phyloP scores from a whole-genome alignment of 2,113 vertebrate genomes.

The Phasianus colchicus region DNA sequence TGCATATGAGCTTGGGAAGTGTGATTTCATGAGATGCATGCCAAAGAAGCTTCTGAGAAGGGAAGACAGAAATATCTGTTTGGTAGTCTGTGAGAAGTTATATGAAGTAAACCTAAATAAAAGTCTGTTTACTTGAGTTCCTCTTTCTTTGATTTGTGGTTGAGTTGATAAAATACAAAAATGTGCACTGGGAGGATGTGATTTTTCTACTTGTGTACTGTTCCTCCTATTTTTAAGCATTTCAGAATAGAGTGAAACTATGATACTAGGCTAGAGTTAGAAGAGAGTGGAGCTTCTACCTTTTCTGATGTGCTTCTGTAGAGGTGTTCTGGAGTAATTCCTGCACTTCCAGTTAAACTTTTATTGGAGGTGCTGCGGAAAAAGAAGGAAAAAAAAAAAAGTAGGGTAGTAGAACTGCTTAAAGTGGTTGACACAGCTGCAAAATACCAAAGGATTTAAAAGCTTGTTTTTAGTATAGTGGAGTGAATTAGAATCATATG shows the following conservation, averaged over 20 bases:
- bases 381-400: not conserved
- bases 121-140: not conserved
- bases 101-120: not conserved
- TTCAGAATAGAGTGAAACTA: not conserved
- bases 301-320: not conserved
- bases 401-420: not conserved
- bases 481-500: not conserved
- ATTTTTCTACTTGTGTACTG: not conserved
- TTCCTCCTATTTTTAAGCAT: not conserved
- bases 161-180: not conserved
- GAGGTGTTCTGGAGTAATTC: not conserved
- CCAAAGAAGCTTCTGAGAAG: not conserved
- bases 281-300: not conserved
- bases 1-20: not conserved
- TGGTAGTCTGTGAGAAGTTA: not conserved
- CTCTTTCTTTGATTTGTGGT: not conserved
- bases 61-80: not conserved
- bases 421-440: not conserved
- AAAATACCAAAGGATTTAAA: not conserved
- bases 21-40: not conserved
- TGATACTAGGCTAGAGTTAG: not conserved
- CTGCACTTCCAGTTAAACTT: not conserved
- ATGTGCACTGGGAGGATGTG: not conserved
- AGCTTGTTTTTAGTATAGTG: not conserved
- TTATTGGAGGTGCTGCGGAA: not conserved